Evolutionary conservation across 2,113 vertebrate species (phyloP).

Genomic region (Prietella phreatophila): DNA sequence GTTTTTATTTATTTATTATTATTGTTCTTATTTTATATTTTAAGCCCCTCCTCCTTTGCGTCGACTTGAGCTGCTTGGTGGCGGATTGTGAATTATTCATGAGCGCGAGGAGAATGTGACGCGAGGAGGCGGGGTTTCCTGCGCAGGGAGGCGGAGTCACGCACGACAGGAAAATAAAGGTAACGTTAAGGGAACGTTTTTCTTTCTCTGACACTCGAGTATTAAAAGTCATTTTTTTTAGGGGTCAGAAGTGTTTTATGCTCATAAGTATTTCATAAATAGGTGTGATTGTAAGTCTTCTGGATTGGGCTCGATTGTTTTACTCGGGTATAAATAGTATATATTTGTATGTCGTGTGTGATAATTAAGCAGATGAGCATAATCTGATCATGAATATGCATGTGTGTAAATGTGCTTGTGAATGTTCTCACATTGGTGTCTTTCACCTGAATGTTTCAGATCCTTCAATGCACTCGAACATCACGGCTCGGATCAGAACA

Average conservation of each 20-base stretch:
- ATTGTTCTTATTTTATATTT: not conserved
- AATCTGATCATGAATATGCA: no score
- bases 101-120: slow-evolving; percentile 43
- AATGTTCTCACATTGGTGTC: not conserved
- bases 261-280: not conserved
- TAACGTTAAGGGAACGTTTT: slow-evolving; percentile 28
- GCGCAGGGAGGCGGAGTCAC: slow-evolving; percentile 39
- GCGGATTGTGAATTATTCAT: slow-evolving; percentile 55
- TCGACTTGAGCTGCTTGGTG: slow-evolving; percentile 20
- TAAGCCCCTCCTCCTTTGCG: slow-evolving; percentile 1
- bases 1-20: slow-evolving; percentile 34
- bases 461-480: slow-evolving; percentile 48
- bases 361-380: no score
- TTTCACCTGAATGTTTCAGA: slow-evolving; percentile 59
- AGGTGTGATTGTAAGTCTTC: not conserved
- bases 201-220: not conserved
- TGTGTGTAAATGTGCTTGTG: not conserved
- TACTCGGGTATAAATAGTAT: not conserved
- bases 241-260: not conserved
- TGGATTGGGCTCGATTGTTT: not conserved
- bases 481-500: slow-evolving; percentile 38
- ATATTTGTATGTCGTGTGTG: not conserved
- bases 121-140: slow-evolving; percentile 39
- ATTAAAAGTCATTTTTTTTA: not conserved
- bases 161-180: slow-evolving; percentile 38